These are phyloP conservation scores for Drosophila repletoides DNA, from an alignment of 1,140 invertebrate species.

Conservation along the genomic window DNA sequence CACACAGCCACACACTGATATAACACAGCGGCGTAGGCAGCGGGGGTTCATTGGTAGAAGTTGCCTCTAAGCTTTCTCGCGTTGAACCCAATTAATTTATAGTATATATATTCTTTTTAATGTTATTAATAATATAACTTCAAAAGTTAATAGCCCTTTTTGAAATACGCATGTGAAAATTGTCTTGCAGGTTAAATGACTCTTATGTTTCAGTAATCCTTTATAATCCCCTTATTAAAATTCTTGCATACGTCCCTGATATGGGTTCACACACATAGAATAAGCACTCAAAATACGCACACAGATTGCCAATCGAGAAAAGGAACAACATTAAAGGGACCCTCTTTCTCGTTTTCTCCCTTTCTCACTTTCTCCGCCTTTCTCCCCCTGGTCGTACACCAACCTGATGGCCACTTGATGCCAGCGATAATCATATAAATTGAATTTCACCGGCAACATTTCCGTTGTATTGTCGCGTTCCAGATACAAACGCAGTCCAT, in stretches of 20 bases:
- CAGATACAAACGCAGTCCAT: constrained; percentile 77
- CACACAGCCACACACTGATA: not conserved
- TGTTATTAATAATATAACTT: no score
- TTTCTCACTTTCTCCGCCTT: not conserved
- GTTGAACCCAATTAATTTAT: no score
- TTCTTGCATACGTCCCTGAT: no score
- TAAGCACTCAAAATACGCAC: constrained; percentile 8
- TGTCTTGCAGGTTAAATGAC: no score
- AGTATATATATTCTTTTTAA: no score
- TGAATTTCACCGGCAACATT: constrained; percentile 82
- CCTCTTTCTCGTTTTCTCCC: not conserved
- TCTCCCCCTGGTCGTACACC: not conserved
- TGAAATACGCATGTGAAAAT: no score
- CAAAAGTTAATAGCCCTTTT: no score
- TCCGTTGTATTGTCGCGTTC: constrained; percentile 80
- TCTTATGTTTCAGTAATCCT: no score
- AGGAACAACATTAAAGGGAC: constrained; percentile 11
- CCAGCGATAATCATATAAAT: constrained; percentile 82
- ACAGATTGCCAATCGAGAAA: constrained; percentile 47
- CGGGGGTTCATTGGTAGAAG: no score
- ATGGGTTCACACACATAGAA: constrained; percentile 30
- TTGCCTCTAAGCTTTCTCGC: no score
- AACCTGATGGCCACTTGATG: constrained; percentile 82
- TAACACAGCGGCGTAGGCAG: no score
- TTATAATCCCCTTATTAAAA: no score